Conservation (phyloP, 2,113 vertebrate genomes). For the Actenoides hombroni region DNA sequence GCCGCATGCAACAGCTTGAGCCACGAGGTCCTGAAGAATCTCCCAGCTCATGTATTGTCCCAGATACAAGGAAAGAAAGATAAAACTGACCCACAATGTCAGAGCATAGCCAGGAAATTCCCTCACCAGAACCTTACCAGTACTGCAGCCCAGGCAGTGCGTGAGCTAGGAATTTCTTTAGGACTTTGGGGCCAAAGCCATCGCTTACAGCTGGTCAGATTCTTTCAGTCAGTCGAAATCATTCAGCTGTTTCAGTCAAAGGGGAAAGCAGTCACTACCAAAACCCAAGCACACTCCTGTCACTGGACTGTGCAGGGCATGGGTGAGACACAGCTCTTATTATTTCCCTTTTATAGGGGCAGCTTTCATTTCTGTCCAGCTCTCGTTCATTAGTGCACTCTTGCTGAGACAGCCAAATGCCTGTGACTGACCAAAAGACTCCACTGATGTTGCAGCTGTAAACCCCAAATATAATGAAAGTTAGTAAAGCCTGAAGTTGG, state of each 20-base stretch:
- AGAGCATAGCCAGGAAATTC: neutral
- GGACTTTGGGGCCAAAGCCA: neutral
- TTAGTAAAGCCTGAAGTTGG: conserved; percentile 12
- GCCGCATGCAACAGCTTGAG: rapidly evolving
- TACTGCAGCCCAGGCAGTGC: neutral
- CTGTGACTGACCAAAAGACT: conserved; percentile 38
- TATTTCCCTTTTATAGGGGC: neutral
- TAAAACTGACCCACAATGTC: neutral
- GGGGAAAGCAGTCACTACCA: neutral
- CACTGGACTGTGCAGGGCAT: neutral
- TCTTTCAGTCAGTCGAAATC: neutral
- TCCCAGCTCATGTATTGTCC: neutral
- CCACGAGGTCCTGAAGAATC: neutral
- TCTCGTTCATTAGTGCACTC: conserved; percentile 9
- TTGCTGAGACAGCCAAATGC: conserved; percentile 10
- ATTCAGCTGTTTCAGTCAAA: neutral
- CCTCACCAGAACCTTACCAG: neutral
- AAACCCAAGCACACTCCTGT: neutral
- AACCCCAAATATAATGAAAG: conserved; percentile 3
- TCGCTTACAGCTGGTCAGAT: neutral
- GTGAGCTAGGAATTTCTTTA: neutral
- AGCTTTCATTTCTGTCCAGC: neutral
- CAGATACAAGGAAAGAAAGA: neutral
- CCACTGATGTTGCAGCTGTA: neutral
- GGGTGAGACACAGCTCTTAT: neutral